Percentiles rank a stretch among this genome's conserved stretches.
These are phyloP conservation scores for Cardiocondyla obscurior DNA, from an alignment of 1,140 invertebrate genomes.

Conservation along the genomic window DNA sequence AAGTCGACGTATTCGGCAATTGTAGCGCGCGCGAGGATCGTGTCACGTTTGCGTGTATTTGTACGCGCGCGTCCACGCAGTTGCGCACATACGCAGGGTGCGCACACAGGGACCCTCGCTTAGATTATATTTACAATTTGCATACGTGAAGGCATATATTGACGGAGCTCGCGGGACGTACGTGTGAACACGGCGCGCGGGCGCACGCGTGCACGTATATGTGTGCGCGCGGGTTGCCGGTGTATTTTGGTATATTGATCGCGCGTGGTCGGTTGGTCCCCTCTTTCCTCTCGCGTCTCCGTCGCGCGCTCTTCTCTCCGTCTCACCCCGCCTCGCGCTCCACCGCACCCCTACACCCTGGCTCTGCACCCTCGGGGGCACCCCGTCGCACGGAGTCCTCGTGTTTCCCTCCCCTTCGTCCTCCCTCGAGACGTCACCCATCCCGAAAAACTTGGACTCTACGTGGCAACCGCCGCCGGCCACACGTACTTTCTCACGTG, in stretches of 20 bases:
- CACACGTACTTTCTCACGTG: conserved; percentile 63
- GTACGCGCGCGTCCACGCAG: conserved; percentile 3
- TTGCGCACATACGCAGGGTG: not conserved
- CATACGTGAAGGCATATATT: conserved; percentile 55
- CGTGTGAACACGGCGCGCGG: conserved; percentile 51
- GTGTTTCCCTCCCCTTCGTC: too few relatives aligned
- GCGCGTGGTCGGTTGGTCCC: conserved; percentile 84
- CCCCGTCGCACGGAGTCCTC: conserved; percentile 74
- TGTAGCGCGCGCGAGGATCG: conserved; percentile 12
- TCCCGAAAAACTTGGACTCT: conserved; percentile 74
- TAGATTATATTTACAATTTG: conserved; percentile 68
- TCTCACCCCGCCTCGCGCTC: conserved; percentile 77
- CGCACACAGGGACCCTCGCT: conserved; percentile 22
- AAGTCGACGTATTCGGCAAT: not conserved
- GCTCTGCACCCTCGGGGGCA: conserved; percentile 65
- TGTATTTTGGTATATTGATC: conserved; percentile 85
- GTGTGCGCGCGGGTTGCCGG: conserved; percentile 78
- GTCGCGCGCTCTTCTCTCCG: too few relatives aligned
- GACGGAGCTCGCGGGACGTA: conserved; percentile 32
- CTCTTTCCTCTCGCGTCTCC: conserved; percentile 81
- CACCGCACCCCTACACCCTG: conserved; percentile 78
- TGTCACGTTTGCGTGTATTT: conserved; percentile 56
- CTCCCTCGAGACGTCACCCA: conserved; percentile 69
- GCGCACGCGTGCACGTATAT: conserved; percentile 62
- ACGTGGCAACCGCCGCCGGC: conserved; percentile 59